Evolutionary conservation across 2,113 vertebrate species (phyloP).

Genomic region (Labeo catla): DNA sequence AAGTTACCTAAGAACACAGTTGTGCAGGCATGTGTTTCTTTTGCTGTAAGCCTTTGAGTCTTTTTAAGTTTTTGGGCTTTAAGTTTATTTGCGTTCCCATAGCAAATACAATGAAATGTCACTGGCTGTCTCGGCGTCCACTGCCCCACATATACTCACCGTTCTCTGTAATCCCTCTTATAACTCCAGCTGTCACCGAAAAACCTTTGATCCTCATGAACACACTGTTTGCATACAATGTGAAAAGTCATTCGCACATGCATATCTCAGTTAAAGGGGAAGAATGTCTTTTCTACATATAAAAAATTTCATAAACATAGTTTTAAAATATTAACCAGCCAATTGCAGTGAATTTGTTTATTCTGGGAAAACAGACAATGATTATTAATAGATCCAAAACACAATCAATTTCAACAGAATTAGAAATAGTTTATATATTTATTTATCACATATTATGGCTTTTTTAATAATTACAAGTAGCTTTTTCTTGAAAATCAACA

Average conservation of each 20-base stretch:
- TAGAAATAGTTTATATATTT: not conserved
- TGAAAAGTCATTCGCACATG: slow-evolving; percentile 3
- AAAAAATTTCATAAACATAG: not conserved
- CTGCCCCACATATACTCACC: slow-evolving; percentile 30
- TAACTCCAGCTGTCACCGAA: slow-evolving; percentile 50
- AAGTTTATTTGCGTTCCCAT: slow-evolving; percentile 11
- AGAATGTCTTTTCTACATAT: not conserved
- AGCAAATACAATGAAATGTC: not conserved
- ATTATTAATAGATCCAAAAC: not conserved
- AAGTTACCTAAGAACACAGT: not conserved
- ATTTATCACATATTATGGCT: not conserved
- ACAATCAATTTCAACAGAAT: not conserved
- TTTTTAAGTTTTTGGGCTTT: not conserved
- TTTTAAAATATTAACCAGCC: not conserved
- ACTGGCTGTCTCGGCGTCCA: not conserved
- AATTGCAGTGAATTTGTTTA: not conserved
- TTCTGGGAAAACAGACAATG: not conserved
- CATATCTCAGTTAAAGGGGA: not conserved
- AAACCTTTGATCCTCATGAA: slow-evolving; percentile 49
- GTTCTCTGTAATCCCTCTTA: slow-evolving; percentile 45
- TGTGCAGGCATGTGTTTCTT: not conserved
- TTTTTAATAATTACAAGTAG: not conserved
- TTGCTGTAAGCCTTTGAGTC: slow-evolving; percentile 1
- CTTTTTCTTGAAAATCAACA: not conserved
- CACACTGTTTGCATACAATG: slow-evolving; percentile 33